Evolutionary conservation across 2,113 vertebrate genomes (phyloP), one percentile per base, ranked within the genome.

Genomic region (Ochotona princeps): DNA sequence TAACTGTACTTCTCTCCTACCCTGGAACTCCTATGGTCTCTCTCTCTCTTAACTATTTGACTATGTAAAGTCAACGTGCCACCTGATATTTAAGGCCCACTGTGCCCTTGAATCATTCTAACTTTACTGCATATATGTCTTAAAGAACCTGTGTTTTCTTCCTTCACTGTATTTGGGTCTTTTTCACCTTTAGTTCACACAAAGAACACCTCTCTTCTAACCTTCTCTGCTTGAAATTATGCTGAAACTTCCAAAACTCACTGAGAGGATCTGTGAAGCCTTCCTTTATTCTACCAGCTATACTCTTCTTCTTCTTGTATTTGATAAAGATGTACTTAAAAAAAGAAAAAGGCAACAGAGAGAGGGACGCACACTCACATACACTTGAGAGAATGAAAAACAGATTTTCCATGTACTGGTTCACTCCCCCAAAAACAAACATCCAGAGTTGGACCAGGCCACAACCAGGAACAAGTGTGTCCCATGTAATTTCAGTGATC

Each of bases 211-310:
- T 95, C 30, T 87, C 28, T 57, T 51, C 32, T 5, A 65, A 51
- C 75, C 13, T 84, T 67, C 51, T 84, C 61, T 54, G 87, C 72
- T 38, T 75, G 44, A 87, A 92, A 93, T 75, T 78, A 7, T 44
- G 70, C 66, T 47, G 23, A 83, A 14, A 75, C 82, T 92, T 92
- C 70, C 88, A 92, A 92, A 87, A 70, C 85, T 69, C 89, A n/a
- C 51, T 83, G 13, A 47, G 60, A 90, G 82, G 26, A 4, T 51
- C 57, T 73, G 7, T 28, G 12, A 94, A 83, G 12, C 25, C 65
- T 73, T 73, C 78, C 49, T 90, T 74, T n/a, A 87, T 73, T 83
- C 70, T 73, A 28, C n/a, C 8, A 44, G 35, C 12, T 47, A 26
- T 76, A 26, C 25, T 28, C 38, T 78, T 18, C 80, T 74, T 18